Conservation (phyloP, 2,888 invertebrate genomes). For the Baccha elongata region DNA sequence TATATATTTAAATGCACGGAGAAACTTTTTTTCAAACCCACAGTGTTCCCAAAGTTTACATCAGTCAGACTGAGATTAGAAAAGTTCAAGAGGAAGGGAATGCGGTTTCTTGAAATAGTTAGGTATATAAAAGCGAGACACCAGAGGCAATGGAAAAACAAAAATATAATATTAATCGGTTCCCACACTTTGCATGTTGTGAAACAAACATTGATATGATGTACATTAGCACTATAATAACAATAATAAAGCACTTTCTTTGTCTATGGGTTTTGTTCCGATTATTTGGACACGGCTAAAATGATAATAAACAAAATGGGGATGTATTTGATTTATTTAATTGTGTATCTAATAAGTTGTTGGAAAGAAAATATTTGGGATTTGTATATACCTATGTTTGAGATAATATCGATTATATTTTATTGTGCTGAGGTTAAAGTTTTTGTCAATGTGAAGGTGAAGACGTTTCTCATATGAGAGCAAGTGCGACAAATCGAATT, state of each 20-base stretch:
- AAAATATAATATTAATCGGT: slow-evolving; percentile 64
- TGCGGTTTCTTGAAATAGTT: slow-evolving; percentile 69
- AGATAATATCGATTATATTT: too few relatives aligned
- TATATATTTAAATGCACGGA: slow-evolving; percentile 28
- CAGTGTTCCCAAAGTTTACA: slow-evolving; percentile 59
- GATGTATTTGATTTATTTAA: background rate
- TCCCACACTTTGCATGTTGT: slow-evolving; percentile 70
- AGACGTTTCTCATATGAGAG: too few relatives aligned
- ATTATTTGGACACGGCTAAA: slow-evolving; percentile 15
- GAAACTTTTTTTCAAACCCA: slow-evolving; percentile 44
- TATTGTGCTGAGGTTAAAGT: too few relatives aligned
- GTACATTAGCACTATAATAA: slow-evolving; percentile 53
- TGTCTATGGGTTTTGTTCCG: slow-evolving; percentile 61
- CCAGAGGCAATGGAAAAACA: slow-evolving; percentile 49
- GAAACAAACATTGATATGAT: slow-evolving; percentile 64
- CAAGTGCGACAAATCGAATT: too few relatives aligned
- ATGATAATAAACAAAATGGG: background rate
- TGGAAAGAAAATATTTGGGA: too few relatives aligned
- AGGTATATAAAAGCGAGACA: slow-evolving; percentile 32
- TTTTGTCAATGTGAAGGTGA: too few relatives aligned
- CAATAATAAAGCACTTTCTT: slow-evolving; percentile 63
- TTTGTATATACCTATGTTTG: too few relatives aligned
- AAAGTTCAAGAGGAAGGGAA: slow-evolving; percentile 65
- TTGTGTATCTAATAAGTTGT: background rate
- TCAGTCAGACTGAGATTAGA: slow-evolving; percentile 57